Percentiles rank a stretch among this genome's conserved stretches.
These are phyloP conservation scores for Myoxocephalus aenaeus DNA, from an alignment of 2,797 vertebrate species.

Conservation along the genomic window DNA sequence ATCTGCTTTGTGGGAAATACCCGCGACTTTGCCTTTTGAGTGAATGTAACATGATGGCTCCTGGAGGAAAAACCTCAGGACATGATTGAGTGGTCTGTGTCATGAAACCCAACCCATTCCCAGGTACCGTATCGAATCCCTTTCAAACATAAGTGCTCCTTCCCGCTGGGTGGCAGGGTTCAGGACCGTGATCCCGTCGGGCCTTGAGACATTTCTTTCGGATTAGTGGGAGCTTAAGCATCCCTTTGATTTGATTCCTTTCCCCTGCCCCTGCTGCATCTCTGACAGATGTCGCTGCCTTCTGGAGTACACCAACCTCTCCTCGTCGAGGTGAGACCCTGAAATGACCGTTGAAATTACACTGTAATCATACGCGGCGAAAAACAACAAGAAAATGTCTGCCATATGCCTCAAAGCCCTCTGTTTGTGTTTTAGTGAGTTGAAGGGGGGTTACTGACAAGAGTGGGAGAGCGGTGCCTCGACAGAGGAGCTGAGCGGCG, in stretches of 20 bases:
- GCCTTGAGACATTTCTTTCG: conserved; percentile 67
- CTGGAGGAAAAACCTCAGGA: conserved; percentile 41
- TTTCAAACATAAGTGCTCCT: conserved; percentile 62
- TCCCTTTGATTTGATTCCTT: conserved; percentile 74
- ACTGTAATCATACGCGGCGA: conserved; percentile 79
- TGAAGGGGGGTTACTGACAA: conserved; percentile 74
- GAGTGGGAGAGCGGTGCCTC: conserved; percentile 54
- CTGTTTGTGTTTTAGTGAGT: conserved; percentile 74
- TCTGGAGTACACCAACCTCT: conserved; percentile 66
- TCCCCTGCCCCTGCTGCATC: conserved; percentile 57
- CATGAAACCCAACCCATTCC: conserved; percentile 59
- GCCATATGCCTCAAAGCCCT: conserved; percentile 79
- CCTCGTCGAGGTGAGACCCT: conserved; percentile 78
- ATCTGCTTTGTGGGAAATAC: conserved; percentile 18
- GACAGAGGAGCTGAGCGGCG: conserved; percentile 52
- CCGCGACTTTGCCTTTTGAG: neutral
- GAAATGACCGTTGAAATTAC: conserved; percentile 80
- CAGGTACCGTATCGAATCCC: conserved; percentile 68
- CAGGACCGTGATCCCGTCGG: conserved; percentile 62
- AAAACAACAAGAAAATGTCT: conserved; percentile 83
- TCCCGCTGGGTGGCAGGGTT: conserved; percentile 68
- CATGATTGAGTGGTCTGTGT: conserved; percentile 58
- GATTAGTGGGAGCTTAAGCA: conserved; percentile 67
- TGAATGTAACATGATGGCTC: conserved; percentile 23
- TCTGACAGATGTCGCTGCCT: conserved; percentile 63